phyloP scores from a whole-genome alignment of 2,113 vertebrate species.

The Calonectris borealis region DNA sequence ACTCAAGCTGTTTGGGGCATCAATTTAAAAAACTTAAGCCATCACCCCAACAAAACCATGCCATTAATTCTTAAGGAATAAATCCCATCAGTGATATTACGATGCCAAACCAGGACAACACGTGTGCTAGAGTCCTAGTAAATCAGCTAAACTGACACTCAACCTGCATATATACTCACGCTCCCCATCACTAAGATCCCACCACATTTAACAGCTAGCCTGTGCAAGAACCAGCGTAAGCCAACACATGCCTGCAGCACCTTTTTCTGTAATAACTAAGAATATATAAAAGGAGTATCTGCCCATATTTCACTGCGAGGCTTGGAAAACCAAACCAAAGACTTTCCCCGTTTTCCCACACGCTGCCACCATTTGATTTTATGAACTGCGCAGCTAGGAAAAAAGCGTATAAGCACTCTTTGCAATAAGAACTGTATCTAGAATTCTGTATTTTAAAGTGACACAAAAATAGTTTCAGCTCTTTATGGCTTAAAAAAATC shows the following conservation, averaged over 20 bases:
- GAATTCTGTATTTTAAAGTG: neutral
- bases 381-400: neutral
- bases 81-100: neutral
- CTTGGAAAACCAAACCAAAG: neutral
- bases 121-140: fast-evolving
- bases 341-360: neutral
- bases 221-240: neutral
- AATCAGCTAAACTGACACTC: too few species aligned
- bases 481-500: neutral
- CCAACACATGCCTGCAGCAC: neutral
- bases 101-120: neutral
- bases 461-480: neutral
- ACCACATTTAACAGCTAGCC: neutral
- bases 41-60: fast-evolving
- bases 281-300: neutral
- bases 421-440: neutral
- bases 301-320: neutral
- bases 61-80: neutral
- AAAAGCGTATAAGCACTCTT: neutral
- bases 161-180: neutral
- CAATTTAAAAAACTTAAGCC: neutral
- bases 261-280: neutral
- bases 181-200: neutral
- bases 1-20: neutral
- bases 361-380: neutral